Evolutionary conservation across 2,113 vertebrate genomes (phyloP).

Genomic region (Spilogale gracilis): DNA sequence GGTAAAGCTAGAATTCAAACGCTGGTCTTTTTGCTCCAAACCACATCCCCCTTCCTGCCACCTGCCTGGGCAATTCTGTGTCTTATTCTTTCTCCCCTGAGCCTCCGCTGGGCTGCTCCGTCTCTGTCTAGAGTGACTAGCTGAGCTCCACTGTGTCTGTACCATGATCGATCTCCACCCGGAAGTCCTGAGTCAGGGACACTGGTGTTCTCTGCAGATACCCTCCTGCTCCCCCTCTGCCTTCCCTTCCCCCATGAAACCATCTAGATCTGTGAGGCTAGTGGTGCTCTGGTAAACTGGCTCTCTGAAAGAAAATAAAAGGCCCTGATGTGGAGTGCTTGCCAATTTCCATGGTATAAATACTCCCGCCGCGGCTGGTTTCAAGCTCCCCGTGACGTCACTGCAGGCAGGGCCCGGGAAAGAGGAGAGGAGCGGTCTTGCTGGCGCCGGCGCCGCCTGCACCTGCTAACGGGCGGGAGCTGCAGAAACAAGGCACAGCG

Average conservation of each 20-base stretch:
- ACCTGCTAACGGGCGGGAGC: not conserved
- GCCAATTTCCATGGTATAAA: not conserved
- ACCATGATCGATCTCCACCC: not conserved
- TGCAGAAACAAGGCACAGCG: not conserved
- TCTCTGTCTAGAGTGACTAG: not conserved
- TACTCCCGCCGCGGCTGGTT: not conserved
- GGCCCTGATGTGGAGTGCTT: not conserved
- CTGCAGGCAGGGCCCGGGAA: not conserved
- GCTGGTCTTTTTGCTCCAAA: not conserved
- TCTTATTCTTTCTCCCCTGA: accelerated
- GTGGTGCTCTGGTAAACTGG: not conserved
- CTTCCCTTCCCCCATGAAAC: not conserved
- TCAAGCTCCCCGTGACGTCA: not conserved
- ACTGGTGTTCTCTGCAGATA: not conserved
- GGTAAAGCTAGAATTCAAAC: not conserved
- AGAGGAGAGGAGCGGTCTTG: accelerated
- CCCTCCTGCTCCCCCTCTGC: not conserved
- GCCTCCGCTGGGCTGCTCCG: not conserved
- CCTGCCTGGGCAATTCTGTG: accelerated
- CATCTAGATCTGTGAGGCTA: not conserved
- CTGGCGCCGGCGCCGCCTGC: not conserved
- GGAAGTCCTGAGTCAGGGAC: not conserved
- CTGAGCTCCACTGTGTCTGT: not conserved
- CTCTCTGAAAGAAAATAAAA: not conserved
- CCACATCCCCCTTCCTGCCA: not conserved